phyloP scores from a whole-genome alignment of 1,140 invertebrate genomes.

The Saccostrea cuccullata region DNA sequence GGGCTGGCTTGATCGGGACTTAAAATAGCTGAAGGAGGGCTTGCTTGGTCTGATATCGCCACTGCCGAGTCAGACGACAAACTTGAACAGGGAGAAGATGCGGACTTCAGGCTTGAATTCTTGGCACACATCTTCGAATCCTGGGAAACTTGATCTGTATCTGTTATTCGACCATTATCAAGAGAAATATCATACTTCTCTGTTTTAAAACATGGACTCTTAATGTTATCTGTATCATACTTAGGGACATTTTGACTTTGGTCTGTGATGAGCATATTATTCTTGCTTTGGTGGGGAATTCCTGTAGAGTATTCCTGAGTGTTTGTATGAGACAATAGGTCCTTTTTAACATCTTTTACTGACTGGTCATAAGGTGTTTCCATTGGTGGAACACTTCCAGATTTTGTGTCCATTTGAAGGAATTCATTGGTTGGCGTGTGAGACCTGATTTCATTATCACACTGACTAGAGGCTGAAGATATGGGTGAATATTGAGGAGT shows the following conservation, averaged over 20 bases:
- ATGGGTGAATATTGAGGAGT: conserved; percentile 40
- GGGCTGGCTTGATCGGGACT: not conserved
- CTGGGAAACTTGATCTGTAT: not conserved
- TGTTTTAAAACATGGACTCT: not conserved
- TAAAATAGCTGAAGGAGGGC: not conserved
- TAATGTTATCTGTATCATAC: not conserved
- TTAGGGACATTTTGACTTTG: not conserved
- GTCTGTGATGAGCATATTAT: not conserved
- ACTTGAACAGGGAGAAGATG: conserved; percentile 13
- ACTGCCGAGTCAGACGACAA: not conserved
- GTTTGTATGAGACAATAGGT: not conserved
- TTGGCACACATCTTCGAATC: not conserved
- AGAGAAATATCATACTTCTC: not conserved
- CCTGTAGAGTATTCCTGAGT: not conserved
- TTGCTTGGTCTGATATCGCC: not conserved
- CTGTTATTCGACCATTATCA: not conserved
- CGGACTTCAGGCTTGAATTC: not conserved
- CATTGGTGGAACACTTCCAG: not conserved
- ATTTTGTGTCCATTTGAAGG: not conserved
- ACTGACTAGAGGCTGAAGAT: conserved; percentile 38
- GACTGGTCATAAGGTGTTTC: not conserved
- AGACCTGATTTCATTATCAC: conserved; percentile 20
- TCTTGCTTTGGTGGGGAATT: not conserved
- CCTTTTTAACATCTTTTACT: not conserved
- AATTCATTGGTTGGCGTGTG: not conserved